Percentiles rank a stretch among this genome's conserved stretches.
Conservation (phyloP, 2,888 invertebrate genomes). For the Chrysolina americana region DNA sequence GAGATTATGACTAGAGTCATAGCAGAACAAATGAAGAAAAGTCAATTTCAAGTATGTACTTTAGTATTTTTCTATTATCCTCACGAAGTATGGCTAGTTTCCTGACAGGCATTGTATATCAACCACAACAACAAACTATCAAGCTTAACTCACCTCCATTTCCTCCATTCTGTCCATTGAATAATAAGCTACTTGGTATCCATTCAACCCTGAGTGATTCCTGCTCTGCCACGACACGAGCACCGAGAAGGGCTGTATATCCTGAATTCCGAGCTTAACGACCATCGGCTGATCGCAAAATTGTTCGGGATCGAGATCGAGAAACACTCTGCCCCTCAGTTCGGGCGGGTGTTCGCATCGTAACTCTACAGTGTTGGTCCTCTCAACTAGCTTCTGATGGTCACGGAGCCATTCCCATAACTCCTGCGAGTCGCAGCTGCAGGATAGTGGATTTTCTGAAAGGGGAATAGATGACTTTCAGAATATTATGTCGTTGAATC, state of each 20-base stretch:
- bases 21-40: no score
- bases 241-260: slow-evolving; percentile 89
- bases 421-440: slow-evolving; percentile 91
- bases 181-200: slow-evolving; percentile 89
- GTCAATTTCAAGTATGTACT: no score
- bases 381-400: slow-evolving; percentile 82
- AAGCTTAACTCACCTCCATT: slow-evolving; percentile 71
- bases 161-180: slow-evolving; percentile 76
- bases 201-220: slow-evolving; percentile 87
- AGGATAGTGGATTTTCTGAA: slow-evolving; percentile 89
- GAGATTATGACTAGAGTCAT: no score
- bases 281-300: slow-evolving; percentile 89
- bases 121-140: neutral
- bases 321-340: slow-evolving; percentile 81
- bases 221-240: slow-evolving; percentile 92
- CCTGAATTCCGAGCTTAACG: slow-evolving; percentile 87
- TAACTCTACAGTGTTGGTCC: slow-evolving; percentile 75
- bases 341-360: slow-evolving; percentile 89
- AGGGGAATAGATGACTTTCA: slow-evolving; percentile 25
- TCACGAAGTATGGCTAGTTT: no score
- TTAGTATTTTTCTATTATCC: no score
- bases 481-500: neutral
- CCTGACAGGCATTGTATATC: neutral
- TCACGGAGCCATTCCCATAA: slow-evolving; percentile 94
- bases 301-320: slow-evolving; percentile 84